Conservation (phyloP, 2,113 vertebrate species). For the Melanerpes aurifrons region DNA sequence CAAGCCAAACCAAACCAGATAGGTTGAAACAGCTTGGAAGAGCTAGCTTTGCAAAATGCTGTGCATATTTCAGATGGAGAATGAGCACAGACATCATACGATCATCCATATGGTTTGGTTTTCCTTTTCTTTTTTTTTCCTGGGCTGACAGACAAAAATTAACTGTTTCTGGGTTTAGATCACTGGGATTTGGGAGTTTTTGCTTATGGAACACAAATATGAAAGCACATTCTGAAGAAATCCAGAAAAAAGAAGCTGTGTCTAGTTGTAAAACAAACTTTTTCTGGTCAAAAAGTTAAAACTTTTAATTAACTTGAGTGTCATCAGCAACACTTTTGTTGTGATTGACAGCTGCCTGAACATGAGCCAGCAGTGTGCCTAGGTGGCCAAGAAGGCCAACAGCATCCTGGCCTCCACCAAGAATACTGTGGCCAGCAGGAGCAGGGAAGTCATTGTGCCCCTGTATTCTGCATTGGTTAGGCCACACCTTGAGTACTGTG, state of each 20-base stretch:
- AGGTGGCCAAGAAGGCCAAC: too few relatives aligned
- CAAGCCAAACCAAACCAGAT: neutral
- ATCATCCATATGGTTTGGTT: accelerated
- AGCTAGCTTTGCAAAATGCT: neutral
- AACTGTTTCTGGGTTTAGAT: neutral
- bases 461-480: too few relatives aligned
- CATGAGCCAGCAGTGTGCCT: too few relatives aligned
- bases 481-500: too few relatives aligned
- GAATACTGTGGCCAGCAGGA: too few relatives aligned
- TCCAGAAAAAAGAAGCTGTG: neutral
- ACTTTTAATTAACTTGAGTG: neutral
- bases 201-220: neutral
- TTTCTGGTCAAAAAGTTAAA: neutral
- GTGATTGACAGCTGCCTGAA: neutral
- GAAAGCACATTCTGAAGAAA: neutral
- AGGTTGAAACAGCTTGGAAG: neutral
- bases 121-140: neutral
- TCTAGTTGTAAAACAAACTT: neutral
- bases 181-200: neutral
- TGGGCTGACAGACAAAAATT: neutral
- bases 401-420: too few relatives aligned
- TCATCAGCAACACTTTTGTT: neutral
- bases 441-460: too few relatives aligned
- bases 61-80: constrained; percentile 3
- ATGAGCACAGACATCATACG: neutral